Conservation (phyloP, 2,888 invertebrate genomes). For the Stegana nigrithorax region DNA sequence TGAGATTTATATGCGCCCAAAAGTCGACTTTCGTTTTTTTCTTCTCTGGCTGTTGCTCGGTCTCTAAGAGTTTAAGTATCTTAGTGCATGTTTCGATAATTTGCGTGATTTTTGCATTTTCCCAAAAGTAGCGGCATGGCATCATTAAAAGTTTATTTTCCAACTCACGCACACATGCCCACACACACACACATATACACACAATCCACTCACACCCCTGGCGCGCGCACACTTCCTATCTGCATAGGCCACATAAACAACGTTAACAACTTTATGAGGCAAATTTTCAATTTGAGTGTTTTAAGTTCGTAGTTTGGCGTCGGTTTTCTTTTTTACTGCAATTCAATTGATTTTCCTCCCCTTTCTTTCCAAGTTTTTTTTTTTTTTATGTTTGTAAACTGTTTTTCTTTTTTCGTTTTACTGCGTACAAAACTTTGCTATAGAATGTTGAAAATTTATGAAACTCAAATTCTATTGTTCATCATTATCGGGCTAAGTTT, state of each 20-base stretch:
- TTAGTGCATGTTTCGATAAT: conserved; percentile 59
- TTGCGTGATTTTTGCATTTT: conserved; percentile 59
- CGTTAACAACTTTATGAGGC: conserved; percentile 15
- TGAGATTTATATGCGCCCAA: conserved; percentile 58
- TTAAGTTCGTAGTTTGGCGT: neutral
- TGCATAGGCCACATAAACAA: no score
- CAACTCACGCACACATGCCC: conserved; percentile 29
- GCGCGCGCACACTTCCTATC: neutral
- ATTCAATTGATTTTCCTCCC: neutral
- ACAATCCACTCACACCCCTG: neutral
- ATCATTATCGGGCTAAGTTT: neutral
- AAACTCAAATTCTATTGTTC: neutral
- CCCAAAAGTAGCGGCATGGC: conserved; percentile 20
- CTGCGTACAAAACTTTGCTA: neutral
- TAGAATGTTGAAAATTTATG: neutral
- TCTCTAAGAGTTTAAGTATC: conserved; percentile 45
- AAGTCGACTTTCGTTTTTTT: conserved; percentile 35
- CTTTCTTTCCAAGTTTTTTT: neutral
- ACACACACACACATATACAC: conserved; percentile 15
- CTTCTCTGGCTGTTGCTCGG: neutral
- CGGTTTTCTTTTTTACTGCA: neutral
- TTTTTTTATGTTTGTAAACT: neutral
- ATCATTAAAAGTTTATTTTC: conserved; percentile 32
- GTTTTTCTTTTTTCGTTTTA: neutral
- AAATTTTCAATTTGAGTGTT: conserved; percentile 19